Conservation (phyloP, 2,888 invertebrate genomes). For the Phengaris arion region DNA sequence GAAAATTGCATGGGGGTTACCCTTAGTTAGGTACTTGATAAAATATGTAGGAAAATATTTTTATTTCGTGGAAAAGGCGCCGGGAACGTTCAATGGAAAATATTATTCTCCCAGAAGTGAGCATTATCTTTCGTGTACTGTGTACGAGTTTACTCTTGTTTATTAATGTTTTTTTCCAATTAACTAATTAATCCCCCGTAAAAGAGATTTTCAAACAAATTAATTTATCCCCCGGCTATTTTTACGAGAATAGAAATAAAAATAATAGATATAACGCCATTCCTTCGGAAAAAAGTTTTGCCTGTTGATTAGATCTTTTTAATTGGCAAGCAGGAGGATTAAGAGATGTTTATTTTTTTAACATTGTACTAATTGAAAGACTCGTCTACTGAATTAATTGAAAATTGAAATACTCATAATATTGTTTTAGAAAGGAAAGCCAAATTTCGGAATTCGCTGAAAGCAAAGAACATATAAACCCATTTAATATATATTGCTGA, state of each 20-base stretch:
- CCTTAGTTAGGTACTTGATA: neutral
- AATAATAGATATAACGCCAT: neutral
- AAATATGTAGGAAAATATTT: neutral
- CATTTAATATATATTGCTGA: no score
- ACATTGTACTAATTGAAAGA: slow-evolving; percentile 18
- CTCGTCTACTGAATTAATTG: neutral
- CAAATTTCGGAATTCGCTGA: neutral
- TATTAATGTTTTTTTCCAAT: neutral
- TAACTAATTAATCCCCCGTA: neutral
- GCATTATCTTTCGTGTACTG: neutral
- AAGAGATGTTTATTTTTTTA: slow-evolving; percentile 19
- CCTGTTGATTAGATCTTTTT: slow-evolving; percentile 22
- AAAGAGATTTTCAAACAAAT: slow-evolving; percentile 11
- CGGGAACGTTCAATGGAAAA: neutral
- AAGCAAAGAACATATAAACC: no score
- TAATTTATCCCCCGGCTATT: neutral
- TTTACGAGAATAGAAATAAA: slow-evolving; percentile 6
- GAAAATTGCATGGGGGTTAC: neutral
- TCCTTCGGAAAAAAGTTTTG: slow-evolving; percentile 5
- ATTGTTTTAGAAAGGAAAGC: neutral
- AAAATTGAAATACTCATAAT: slow-evolving; percentile 1
- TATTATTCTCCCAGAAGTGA: neutral
- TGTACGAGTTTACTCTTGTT: slow-evolving; percentile 3
- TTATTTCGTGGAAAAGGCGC: neutral
- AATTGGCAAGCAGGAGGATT: slow-evolving; percentile 11